Conservation (phyloP, 30 jellyfish, hydroid and myxozoan genomes). For the Turritopsis dohrnii region DNA sequence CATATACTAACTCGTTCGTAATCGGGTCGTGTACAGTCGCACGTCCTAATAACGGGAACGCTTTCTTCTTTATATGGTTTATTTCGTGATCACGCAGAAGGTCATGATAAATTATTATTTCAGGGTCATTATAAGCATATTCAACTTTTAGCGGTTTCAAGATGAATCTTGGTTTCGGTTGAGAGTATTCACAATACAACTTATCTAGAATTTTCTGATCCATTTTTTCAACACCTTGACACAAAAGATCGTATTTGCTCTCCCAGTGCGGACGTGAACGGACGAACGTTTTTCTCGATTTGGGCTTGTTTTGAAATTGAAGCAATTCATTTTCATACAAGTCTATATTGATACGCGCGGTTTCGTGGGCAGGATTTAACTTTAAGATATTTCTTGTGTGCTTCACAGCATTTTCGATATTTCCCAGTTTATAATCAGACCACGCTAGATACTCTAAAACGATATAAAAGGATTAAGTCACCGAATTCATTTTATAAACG, state of each 20-base stretch:
- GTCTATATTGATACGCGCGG: slow-evolving; percentile 56
- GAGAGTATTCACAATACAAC: slow-evolving; percentile 46
- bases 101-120: slow-evolving; percentile 44
- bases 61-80: slow-evolving; percentile 32
- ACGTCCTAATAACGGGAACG: slow-evolving; percentile 51
- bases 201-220: slow-evolving; percentile 43
- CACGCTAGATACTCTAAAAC: slow-evolving; percentile 78
- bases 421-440: slow-evolving; percentile 84
- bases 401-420: slow-evolving; percentile 73
- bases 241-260: slow-evolving; percentile 31
- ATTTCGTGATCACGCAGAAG: slow-evolving; percentile 47
- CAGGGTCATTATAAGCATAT: slow-evolving; percentile 44
- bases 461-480: too few relatives aligned
- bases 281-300: slow-evolving; percentile 8
- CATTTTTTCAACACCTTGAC: slow-evolving; percentile 54
- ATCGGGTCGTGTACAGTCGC: slow-evolving; percentile 85
- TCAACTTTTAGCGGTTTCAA: slow-evolving; percentile 61
- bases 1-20: slow-evolving; percentile 56
- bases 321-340: slow-evolving; percentile 61
- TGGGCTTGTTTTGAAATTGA: slow-evolving; percentile 33
- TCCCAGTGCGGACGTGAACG: slow-evolving; percentile 35
- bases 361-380: slow-evolving; percentile 47
- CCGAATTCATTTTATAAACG: too few relatives aligned
- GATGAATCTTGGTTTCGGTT: slow-evolving; percentile 35
- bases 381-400: slow-evolving; percentile 54